Evolutionary conservation across 1,140 invertebrate genomes (phyloP), one percentile per base, ranked within the genome.

Genomic region (Harpegnathos saltator): DNA sequence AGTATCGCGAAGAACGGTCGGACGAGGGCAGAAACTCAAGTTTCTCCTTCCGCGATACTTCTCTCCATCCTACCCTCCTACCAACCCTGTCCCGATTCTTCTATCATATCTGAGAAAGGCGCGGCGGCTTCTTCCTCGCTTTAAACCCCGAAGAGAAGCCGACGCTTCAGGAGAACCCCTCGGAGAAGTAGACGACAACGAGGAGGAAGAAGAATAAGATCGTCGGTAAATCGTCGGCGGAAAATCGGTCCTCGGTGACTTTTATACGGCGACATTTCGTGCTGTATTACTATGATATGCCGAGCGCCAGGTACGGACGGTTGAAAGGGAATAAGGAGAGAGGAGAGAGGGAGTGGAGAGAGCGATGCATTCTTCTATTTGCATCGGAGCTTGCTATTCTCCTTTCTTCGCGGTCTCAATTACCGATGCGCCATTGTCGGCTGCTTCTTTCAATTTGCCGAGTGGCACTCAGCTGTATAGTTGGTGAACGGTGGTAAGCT

Each of bases 161-260:
- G 69, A 24, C 26, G 69, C 48, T 48, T n/a, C 29, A n/a, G n/a
- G n/a, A n/a, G n/a, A n/a, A n/a, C 17, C 9, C 14, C 19, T 38
- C 38, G 24, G 22, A 63, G 44, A 72, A 33, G 24, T 44, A 59
- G 78, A 74, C 48, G 61, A 74, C 54, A 80, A 82, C 68, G 58
- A 71, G 24, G 50, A 56, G 54, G 12, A 74, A 69, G 65, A 59
- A 68, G 62, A 58, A 82, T 74, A 52, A 75, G 54, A 82, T 83
- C 81, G 81, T 77, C 48, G 61, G 78, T 65, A 77, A 68, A 85
- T 85, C 65, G 71, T 83, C 73, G 65, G 38, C 38, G 50, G 58
- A 72, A 75, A 83, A 85, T 85, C 73, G 66, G 44, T 56, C 72
- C 56, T 85, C 63, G 81, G 24, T 77, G 63, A 83, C 82, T 77